A percentile compares a stretch with the other conserved stretches of the same genome.
Evolutionary conservation across 2,797 vertebrate genomes (phyloP).

Genomic region (Sebastes minor): DNA sequence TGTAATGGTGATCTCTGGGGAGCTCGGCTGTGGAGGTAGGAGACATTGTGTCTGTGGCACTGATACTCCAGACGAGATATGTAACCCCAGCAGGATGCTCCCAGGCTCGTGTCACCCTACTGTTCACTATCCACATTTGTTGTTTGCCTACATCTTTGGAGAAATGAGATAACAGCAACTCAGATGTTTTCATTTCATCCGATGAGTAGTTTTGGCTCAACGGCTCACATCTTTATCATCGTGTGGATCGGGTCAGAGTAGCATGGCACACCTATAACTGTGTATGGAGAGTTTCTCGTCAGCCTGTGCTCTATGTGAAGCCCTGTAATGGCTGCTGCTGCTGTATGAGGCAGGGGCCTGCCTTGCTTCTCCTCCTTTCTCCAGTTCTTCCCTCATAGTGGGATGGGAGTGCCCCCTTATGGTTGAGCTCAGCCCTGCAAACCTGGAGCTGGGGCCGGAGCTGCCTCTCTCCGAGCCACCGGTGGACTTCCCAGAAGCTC

Average conservation of each 20-base stretch:
- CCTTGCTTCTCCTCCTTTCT: slow-evolving; percentile 68
- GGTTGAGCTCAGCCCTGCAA: slow-evolving; percentile 79
- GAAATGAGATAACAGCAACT: neutral
- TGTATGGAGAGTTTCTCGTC: slow-evolving; percentile 10
- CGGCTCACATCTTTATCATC: neutral
- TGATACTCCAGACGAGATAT: slow-evolving; percentile 38
- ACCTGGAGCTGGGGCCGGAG: slow-evolving; percentile 36
- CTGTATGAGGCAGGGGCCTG: slow-evolving; percentile 73
- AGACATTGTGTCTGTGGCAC: slow-evolving; percentile 50
- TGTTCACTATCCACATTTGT: neutral
- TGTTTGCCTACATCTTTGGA: slow-evolving; percentile 4
- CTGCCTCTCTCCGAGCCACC: slow-evolving; percentile 21
- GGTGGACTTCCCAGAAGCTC: slow-evolving; percentile 21
- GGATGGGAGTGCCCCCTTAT: slow-evolving; percentile 84
- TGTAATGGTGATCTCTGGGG: slow-evolving; percentile 59
- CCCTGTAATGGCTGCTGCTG: slow-evolving; percentile 76
- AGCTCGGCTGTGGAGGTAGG: slow-evolving; percentile 37
- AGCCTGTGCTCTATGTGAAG: slow-evolving; percentile 46
- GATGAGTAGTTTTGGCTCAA: neutral
- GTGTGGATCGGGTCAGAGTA: neutral
- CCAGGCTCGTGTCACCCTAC: slow-evolving; percentile 12
- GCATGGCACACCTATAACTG: neutral
- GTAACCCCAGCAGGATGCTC: slow-evolving; percentile 42
- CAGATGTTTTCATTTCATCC: neutral
- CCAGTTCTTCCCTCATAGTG: slow-evolving; percentile 74